Conservation (phyloP, 2,797 vertebrate genomes). For the Clamator glandarius region DNA sequence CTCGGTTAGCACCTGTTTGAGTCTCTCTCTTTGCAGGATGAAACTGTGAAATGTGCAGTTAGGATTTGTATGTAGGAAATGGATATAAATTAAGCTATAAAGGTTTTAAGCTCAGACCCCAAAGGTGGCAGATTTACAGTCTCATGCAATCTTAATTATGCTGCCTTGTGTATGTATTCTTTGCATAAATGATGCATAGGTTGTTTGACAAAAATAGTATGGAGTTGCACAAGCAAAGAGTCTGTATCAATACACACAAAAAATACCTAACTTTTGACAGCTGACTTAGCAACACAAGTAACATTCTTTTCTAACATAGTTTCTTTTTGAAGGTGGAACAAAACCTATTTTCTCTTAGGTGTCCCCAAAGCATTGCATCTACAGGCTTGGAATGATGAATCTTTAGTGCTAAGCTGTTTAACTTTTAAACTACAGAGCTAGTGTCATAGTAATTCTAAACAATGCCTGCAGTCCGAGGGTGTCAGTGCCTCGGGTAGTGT, state of each 20-base stretch:
- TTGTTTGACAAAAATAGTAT: slow-evolving; percentile 27
- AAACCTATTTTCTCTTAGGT: background rate
- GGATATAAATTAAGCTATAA: background rate
- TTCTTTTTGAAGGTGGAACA: background rate
- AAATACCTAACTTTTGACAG: background rate
- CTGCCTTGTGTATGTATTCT: background rate
- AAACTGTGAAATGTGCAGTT: background rate
- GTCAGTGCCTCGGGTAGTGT: background rate
- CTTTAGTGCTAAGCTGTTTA: background rate
- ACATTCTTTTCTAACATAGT: background rate
- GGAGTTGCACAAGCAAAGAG: background rate
- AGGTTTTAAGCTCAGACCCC: background rate
- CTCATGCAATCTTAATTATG: slow-evolving; percentile 31
- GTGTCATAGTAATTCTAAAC: background rate
- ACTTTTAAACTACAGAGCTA: background rate
- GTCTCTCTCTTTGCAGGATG: background rate
- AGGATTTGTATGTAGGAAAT: background rate
- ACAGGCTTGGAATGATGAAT: background rate
- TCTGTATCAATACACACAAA: background rate
- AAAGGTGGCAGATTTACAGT: background rate
- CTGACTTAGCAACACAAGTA: background rate
- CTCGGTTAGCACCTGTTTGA: background rate
- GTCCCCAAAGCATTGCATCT: background rate
- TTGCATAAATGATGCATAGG: slow-evolving; percentile 39
- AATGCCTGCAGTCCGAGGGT: background rate